Evolutionary conservation across 2,888 invertebrate species (phyloP), one percentile per base, ranked within the genome.

Genomic region (Pantelozetes paolii): DNA sequence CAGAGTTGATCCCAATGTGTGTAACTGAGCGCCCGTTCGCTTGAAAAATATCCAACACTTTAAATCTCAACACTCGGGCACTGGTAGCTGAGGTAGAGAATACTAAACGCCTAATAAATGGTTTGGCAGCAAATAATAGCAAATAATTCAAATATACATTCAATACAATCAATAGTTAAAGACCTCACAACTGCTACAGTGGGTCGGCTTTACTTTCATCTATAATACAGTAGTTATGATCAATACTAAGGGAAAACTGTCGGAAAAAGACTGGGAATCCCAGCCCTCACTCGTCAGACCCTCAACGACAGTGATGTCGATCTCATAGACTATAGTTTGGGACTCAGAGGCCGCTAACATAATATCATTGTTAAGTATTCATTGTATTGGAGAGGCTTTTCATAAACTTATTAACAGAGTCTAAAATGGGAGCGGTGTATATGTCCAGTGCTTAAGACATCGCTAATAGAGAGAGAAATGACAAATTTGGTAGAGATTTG

Each of bases 101-200:
- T 62, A n/a, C 30, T 62, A 62, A 62, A 62, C 62, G 62, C 36
- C 62, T 62, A 62, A 62, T 62, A 62, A 62, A 62, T 62, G 62
- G 62, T 62, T 23, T n/a, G 62, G 32, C 62, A 59, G 26, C 28
- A 59, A 59, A 59, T 59, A 59, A 48, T 48, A n/a, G 48, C 57
- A 57, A 57, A 57, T 57, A 23, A 62, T 62, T 62, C 32, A 18
- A 57, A 57, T 20, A 57, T 57, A 42, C 15, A 15, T 18, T n/a
- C 54, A n/a, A 50, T 50, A 62, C 32, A 62, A 32, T 62, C 62
- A 62, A 62, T 62, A 62, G 62, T 36, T 62, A 62, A 62, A 62
- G 62, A 62, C 62, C 62, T 62, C 62, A 62, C 62, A 62, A 62
- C 62, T 62, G 62, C 62, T 62, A 62, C 62, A 32, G 62, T 62